A percentile compares a stretch with the other conserved stretches of the same genome.
Conservation (phyloP, 2,797 vertebrate genomes). For the Diplodus sargus region DNA sequence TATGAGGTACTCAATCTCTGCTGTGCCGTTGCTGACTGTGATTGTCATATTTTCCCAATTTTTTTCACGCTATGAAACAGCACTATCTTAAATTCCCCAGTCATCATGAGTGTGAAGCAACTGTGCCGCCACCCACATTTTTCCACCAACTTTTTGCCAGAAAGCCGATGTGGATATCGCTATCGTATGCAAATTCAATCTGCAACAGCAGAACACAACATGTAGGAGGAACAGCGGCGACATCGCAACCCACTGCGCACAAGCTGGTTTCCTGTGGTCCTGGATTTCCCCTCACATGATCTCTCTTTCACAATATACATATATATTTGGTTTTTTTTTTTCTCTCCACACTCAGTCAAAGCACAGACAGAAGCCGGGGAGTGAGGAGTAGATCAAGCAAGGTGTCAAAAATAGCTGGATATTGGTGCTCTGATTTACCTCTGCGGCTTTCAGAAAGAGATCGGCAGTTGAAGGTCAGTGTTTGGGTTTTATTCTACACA, state of each 20-base stretch:
- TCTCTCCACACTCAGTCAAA: background rate
- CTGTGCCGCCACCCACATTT: background rate
- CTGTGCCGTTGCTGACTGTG: background rate
- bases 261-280: conserved; percentile 35
- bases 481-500: background rate
- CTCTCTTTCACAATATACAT: conserved; percentile 41
- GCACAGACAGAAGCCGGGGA: background rate
- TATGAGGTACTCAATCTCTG: background rate
- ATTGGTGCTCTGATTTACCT: background rate
- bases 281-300: conserved; percentile 57
- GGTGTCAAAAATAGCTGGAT: too few species aligned
- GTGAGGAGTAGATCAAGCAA: background rate
- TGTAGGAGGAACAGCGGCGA: background rate
- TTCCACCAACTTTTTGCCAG: background rate
- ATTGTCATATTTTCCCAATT: background rate
- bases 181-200: background rate
- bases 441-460: background rate
- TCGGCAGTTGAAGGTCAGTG: conserved; percentile 55
- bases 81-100: background rate
- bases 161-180: rapidly evolving
- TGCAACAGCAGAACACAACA: background rate
- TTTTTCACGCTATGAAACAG: background rate
- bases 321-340: background rate
- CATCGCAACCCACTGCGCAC: background rate
- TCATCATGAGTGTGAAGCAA: conserved; percentile 4